Evolutionary conservation across 2,888 invertebrate genomes (phyloP).

Genomic region (Tineola bisselliella): DNA sequence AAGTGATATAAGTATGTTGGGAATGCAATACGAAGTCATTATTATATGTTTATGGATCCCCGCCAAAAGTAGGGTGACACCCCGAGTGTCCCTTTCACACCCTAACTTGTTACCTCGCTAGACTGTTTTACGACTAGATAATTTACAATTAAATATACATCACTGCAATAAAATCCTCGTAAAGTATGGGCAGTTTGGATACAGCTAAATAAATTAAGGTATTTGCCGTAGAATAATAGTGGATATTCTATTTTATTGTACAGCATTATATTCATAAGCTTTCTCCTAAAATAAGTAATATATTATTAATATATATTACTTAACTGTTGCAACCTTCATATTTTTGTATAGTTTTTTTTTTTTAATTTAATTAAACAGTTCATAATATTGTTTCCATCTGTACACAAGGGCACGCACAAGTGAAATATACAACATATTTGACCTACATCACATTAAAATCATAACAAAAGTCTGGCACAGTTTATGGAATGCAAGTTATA

Average conservation of each 20-base stretch:
- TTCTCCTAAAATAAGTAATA: no score
- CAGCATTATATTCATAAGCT: no score
- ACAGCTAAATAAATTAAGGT: background rate
- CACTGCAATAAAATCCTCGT: slow-evolving; percentile 13
- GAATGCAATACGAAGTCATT: background rate
- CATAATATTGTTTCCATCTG: background rate
- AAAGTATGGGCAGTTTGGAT: slow-evolving; percentile 11
- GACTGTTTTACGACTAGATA: slow-evolving; percentile 16
- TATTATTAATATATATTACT: no score
- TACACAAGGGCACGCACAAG: background rate
- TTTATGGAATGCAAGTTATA: background rate
- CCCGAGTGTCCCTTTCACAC: slow-evolving; percentile 7
- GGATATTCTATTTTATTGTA: no score
- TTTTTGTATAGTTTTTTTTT: no score
- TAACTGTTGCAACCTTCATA: no score
- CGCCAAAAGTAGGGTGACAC: background rate
- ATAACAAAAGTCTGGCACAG: background rate
- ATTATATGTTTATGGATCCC: background rate
- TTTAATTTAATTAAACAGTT: no score
- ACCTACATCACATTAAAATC: background rate
- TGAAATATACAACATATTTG: background rate
- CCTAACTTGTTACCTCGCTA: slow-evolving; percentile 3
- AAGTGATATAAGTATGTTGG: background rate
- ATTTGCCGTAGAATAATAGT: no score
- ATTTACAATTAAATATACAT: slow-evolving; percentile 14